phyloP scores from a whole-genome alignment of 92 coral and sea anemone genomes.

The Scolanthus callimorphus region DNA sequence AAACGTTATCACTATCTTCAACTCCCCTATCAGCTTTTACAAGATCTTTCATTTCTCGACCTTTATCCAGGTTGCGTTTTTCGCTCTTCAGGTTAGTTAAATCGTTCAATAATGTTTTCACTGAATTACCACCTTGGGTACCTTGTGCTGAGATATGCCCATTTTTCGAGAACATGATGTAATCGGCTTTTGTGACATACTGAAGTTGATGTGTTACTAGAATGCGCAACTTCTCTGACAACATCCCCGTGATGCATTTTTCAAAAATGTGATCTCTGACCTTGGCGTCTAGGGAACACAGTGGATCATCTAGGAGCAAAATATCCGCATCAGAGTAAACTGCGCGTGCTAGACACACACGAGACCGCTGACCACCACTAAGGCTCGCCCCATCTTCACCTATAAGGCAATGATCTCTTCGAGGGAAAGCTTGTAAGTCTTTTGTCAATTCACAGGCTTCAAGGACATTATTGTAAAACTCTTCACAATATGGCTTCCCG shows the following conservation, averaged over 20 bases:
- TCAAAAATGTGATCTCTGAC: conserved; percentile 12
- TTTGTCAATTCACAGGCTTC: conserved; percentile 14
- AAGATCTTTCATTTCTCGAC: no score
- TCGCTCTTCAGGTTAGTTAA: no score
- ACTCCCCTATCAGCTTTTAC: no score
- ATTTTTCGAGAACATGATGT: conserved; percentile 18
- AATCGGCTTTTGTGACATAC: conserved; percentile 21
- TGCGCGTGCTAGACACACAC: conserved; percentile 35
- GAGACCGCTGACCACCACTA: conserved; percentile 35
- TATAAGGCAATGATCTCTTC: conserved; percentile 14
- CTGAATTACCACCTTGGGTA: no score
- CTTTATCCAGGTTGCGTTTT: no score
- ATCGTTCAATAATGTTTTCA: no score
- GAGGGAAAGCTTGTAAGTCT: conserved; percentile 16
- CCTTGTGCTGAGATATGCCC: conserved; percentile 11
- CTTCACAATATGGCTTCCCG: conserved; percentile 13
- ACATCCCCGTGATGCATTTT: conserved; percentile 13
- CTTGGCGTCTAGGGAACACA: conserved; percentile 18
- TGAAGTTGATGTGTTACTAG: conserved; percentile 26
- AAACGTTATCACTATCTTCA: no score
- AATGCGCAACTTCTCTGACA: conserved; percentile 7
- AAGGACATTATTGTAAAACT: conserved; percentile 1
- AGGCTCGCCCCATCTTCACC: conserved; percentile 27
- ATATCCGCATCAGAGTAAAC: conserved; percentile 29
- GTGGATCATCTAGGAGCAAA: conserved; percentile 28